Conservation (phyloP, 2,888 invertebrate species). For the Monoplex corrugatus region DNA sequence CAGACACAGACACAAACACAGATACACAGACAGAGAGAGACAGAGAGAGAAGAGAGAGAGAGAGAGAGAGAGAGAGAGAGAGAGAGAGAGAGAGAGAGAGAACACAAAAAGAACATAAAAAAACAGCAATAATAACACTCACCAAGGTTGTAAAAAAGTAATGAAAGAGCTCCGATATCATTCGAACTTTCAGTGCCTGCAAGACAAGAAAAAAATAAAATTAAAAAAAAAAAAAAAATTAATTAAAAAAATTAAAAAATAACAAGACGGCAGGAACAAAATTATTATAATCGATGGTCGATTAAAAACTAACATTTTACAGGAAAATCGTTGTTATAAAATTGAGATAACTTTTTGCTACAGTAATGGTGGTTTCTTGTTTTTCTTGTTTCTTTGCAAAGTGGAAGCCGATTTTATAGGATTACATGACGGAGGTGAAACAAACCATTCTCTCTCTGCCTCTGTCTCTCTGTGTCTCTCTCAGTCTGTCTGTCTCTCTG, state of each 20-base stretch:
- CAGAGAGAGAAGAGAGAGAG: slow-evolving; percentile 28
- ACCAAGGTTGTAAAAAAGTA: slow-evolving; percentile 94
- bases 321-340: neutral
- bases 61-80: slow-evolving; percentile 33
- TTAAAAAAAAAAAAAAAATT: neutral
- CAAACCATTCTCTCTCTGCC: neutral
- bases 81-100: neutral
- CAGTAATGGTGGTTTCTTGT: neutral
- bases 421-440: neutral
- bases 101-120: neutral
- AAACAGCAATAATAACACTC: slow-evolving; percentile 60
- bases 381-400: neutral
- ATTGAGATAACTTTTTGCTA: neutral
- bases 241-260: neutral
- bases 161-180: slow-evolving; percentile 97
- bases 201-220: slow-evolving; percentile 71
- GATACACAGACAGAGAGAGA: too few relatives aligned
- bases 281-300: neutral
- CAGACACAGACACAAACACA: too few relatives aligned
- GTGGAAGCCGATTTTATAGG: neutral
- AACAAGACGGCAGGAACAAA: neutral
- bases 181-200: slow-evolving; percentile 95
- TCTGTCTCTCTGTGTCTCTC: neutral
- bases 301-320: neutral
- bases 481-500: neutral